phyloP scores from a whole-genome alignment of 1,140 invertebrate species.

The Lucilia cuprina region DNA sequence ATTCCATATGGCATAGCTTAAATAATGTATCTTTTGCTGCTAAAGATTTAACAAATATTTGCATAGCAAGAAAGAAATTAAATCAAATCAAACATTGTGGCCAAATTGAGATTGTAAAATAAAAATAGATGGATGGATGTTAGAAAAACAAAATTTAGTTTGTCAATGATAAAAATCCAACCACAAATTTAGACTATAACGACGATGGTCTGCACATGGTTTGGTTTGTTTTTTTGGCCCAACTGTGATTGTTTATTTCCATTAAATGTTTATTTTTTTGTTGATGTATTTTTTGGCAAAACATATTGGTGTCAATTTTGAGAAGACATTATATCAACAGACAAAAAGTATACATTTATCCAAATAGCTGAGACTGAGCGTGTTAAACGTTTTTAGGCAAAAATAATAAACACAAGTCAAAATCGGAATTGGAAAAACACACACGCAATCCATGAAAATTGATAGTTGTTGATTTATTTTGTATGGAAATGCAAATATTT shows the following conservation, averaged over 20 bases:
- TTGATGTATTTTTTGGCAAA: background rate
- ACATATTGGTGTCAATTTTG: constrained; percentile 4
- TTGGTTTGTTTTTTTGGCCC: background rate
- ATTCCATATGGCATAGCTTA: background rate
- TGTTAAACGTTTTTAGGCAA: background rate
- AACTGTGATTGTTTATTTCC: background rate
- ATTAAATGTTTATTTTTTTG: background rate
- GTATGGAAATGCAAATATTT: background rate
- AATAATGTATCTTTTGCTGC: background rate
- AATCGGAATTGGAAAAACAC: no score
- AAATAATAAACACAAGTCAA: background rate
- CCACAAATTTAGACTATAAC: background rate
- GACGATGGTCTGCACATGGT: no score
- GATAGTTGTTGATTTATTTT: background rate
- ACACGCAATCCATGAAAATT: no score
- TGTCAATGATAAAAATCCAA: background rate
- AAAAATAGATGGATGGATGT: background rate
- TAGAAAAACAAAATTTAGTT: background rate
- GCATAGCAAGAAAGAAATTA: background rate
- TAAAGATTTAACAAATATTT: background rate
- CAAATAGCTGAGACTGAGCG: background rate
- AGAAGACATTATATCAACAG: background rate
- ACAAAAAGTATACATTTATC: background rate
- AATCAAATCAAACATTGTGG: background rate
- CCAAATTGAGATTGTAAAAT: background rate